Conservation (phyloP, 1,140 invertebrate species). For the Drosophila hydei region DNA sequence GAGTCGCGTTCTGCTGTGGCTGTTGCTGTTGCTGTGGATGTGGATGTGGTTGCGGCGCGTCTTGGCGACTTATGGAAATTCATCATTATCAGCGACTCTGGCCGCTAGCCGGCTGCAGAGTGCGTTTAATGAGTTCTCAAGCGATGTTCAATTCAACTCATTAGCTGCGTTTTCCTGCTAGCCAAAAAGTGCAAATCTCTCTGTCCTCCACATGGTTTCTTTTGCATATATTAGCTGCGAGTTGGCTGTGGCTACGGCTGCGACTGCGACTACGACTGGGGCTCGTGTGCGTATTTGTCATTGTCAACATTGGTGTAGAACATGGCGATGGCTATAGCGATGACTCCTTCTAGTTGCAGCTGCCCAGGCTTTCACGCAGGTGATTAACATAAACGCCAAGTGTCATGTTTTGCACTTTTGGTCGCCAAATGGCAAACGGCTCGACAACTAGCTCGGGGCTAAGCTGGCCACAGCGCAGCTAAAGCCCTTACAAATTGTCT, state of each 20-base stretch:
- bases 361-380: slow-evolving; percentile 79
- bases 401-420: slow-evolving; percentile 79
- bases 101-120: slow-evolving; percentile 18
- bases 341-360: slow-evolving; percentile 53
- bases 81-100: slow-evolving; percentile 69
- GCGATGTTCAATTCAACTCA: slow-evolving; percentile 80
- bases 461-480: slow-evolving; percentile 45
- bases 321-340: slow-evolving; percentile 46
- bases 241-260: slow-evolving; percentile 14
- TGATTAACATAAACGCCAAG: slow-evolving; percentile 83
- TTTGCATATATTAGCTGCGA: slow-evolving; percentile 44
- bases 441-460: slow-evolving; percentile 10
- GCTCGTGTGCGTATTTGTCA: slow-evolving; percentile 81
- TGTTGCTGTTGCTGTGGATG: slow-evolving; percentile 1
- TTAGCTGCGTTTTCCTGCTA: slow-evolving; percentile 75
- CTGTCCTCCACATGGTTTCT: slow-evolving; percentile 28
- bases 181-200: slow-evolving; percentile 72
- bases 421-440: slow-evolving; percentile 20
- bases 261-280: slow-evolving; percentile 26
- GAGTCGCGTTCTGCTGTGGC: slow-evolving; percentile 68
- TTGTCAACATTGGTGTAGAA: slow-evolving; percentile 83
- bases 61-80: slow-evolving; percentile 81
- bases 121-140: slow-evolving; percentile 79
- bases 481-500: slow-evolving; percentile 61
- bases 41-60: slow-evolving; percentile 44